Evolutionary conservation across 2,888 invertebrate genomes (phyloP), one percentile per base, ranked within the genome.

Genomic region (Cephus runcator): DNA sequence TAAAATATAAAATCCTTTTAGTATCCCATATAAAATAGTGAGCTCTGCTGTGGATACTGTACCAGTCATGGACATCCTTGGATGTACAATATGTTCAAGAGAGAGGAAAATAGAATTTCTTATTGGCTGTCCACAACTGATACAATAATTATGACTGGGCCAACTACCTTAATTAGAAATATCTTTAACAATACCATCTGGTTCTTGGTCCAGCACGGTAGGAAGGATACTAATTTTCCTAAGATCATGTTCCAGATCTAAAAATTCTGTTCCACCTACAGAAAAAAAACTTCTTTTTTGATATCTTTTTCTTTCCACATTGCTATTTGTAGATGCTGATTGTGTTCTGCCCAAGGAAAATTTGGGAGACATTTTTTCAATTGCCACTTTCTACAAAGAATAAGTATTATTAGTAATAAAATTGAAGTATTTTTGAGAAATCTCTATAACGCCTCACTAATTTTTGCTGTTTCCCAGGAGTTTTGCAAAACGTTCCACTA

Each of bases 401-500:
- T 23, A 2, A 74, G 23, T 74, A 35, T 34, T 23, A 23, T 74
- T 74, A 34, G 30, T 35, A 34, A 34, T 1, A 23, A 35, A 74
- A 36, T 12, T 0, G 1, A 31, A 4, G 2, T 56, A 9, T 56
- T 23, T 56, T 2, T 15, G 6, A 56, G 6, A 56, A 56, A 9
- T 56, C 56, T 56, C 23, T 56, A 23, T 23, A 56, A 23, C 9
- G 56, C 2, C 23, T 23, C 6, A 56, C 56, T 56, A 56, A 76
- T 71, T 78, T 40, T 56, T 80, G 80, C 35, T 56, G 56, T 56
- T 71, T 79, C 30, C 80, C 81, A 4, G 84, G 81, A 33, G 83
- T 78, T 36, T 75, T 81, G 3, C 85, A 75, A 76, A 89, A 89
- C 4, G 76, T 74, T 0, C 85, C 86, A 6, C 84, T 82, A 0